A percentile compares a stretch with the other conserved stretches of the same genome.
Conservation (phyloP, 2,888 invertebrate genomes). For the Theodoxus fluviatilis region DNA sequence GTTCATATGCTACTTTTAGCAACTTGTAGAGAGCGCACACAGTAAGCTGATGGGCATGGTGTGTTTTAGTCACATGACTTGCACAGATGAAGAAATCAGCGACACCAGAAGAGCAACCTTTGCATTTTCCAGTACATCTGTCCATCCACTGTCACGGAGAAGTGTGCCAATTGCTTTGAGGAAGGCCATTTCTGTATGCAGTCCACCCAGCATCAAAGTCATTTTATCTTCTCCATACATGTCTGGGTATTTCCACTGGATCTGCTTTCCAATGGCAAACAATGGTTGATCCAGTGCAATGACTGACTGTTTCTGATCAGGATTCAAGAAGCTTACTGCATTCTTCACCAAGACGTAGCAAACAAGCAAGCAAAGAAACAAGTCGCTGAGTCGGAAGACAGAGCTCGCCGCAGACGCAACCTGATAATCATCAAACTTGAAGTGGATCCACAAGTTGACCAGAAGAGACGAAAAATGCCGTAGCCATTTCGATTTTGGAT, state of each 20-base stretch:
- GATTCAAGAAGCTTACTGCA: too few species aligned
- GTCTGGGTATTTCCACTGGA: constrained; percentile 50
- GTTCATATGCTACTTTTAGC: too few species aligned
- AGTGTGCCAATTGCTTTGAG: constrained; percentile 40
- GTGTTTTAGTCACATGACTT: constrained; percentile 33
- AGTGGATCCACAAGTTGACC: too few species aligned
- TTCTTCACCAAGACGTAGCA: too few species aligned
- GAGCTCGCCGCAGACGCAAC: too few species aligned
- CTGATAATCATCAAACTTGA: too few species aligned
- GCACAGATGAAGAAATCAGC: constrained; percentile 39
- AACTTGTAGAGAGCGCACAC: constrained; percentile 30
- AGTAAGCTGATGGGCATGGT: constrained; percentile 41
- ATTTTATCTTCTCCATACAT: constrained; percentile 44
- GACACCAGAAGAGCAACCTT: constrained; percentile 41
- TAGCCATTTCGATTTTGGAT: too few species aligned
- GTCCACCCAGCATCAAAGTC: constrained; percentile 50
- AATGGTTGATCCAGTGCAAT: constrained; percentile 46
- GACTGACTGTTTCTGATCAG: too few species aligned
- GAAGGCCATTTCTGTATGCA: constrained; percentile 52
- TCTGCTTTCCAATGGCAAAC: constrained; percentile 46
- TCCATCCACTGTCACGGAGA: constrained; percentile 48
- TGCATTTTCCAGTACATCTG: constrained; percentile 35
- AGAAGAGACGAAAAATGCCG: too few species aligned
- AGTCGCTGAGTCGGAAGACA: too few species aligned
- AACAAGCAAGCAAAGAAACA: too few species aligned